Percentiles rank a stretch among this genome's conserved stretches.
These are phyloP conservation scores for Orussus abietinus DNA, from an alignment of 1,140 invertebrate species.

Conservation along the genomic window DNA sequence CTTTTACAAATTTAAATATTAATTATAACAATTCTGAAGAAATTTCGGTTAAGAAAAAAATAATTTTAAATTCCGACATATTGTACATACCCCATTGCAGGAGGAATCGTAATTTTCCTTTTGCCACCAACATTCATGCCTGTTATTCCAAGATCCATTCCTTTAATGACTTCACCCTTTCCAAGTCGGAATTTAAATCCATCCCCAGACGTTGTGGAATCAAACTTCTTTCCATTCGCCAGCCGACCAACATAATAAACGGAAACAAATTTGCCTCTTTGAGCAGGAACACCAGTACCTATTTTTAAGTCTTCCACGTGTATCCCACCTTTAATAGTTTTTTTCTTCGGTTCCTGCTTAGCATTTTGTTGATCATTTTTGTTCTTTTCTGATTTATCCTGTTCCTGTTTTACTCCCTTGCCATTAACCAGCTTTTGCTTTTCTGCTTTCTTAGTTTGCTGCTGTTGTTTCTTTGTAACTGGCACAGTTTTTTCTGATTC, in stretches of 20 bases:
- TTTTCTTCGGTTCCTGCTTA: constrained; percentile 50
- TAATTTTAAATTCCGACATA: constrained; percentile 17
- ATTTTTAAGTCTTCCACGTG: constrained; percentile 72
- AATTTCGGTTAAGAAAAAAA: constrained; percentile 4
- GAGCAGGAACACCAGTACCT: constrained; percentile 73
- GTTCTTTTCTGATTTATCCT: constrained; percentile 30
- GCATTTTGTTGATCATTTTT: constrained; percentile 26
- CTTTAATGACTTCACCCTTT: constrained; percentile 82
- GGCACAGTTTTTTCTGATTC: constrained; percentile 33
- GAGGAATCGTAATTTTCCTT: constrained; percentile 77
- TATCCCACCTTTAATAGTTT: constrained; percentile 69
- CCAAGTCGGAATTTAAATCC: constrained; percentile 86
- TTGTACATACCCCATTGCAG: constrained; percentile 73
- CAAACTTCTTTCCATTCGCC: constrained; percentile 80
- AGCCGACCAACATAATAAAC: constrained; percentile 78
- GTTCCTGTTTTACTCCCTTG: constrained; percentile 12
- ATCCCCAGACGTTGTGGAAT: constrained; percentile 65
- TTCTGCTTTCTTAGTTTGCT: constrained; percentile 31
- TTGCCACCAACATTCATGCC: constrained; percentile 94
- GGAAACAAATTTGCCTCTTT: constrained; percentile 68
- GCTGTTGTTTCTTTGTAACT: constrained; percentile 34
- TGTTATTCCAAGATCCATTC: constrained; percentile 82
- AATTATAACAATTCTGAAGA: background rate
- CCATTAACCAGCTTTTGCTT: constrained; percentile 33
- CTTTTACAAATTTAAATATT: constrained; percentile 8